Evolutionary conservation across 2,888 invertebrate species (phyloP), one percentile per base, ranked within the genome.

Genomic region (Prenolepis imparis): DNA sequence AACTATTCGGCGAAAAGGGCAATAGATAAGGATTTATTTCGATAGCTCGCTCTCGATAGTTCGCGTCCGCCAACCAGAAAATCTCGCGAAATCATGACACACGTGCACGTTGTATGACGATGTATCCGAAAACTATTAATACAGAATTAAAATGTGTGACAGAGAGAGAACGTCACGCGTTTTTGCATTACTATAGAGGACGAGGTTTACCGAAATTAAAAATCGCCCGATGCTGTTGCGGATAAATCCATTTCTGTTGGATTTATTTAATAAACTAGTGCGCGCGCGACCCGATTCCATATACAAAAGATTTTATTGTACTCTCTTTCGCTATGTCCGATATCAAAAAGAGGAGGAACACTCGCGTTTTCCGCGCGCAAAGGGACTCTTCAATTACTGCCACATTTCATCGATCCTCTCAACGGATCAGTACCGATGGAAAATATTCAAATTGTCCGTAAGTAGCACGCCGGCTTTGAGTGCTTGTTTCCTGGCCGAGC

Each of bases 381-480:
- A 70, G 72, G 36, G 72, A 80, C 72, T 72, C 78, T 80, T 72
- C 78, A 80, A 80, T 80, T 80, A 80, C 78, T 80, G 44, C 44
- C 72, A 70, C 44, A 70, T 70, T 80, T 80, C 44, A 80, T 61
- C 70, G 78, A 80, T 80, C 70, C 59, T 78, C 78, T 80, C 72
- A 70, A 68, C 18, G 36, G 59, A 72, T 72, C 44, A 78, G 78
- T 70, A 24, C 68, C 72, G 32, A 48, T 48, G 44, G 78, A 21
- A 80, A 80, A 80, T 72, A 80, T 80, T 80, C 78, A 80, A 80
- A 80, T 80, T 80, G 72, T 24, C 59, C 72, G 70, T 59, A 44
- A 80, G 59, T 70, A 70, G 70, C 39, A 36, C 24, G 59, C 44
- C 48, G n/a, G 48, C 59, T 59, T 18, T 18, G 72, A 80, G 59